A percentile compares a stretch with the other conserved stretches of the same genome.
Evolutionary conservation across 2,888 invertebrate genomes (phyloP).

Genomic region (Stenoptilia bipunctidactyla): DNA sequence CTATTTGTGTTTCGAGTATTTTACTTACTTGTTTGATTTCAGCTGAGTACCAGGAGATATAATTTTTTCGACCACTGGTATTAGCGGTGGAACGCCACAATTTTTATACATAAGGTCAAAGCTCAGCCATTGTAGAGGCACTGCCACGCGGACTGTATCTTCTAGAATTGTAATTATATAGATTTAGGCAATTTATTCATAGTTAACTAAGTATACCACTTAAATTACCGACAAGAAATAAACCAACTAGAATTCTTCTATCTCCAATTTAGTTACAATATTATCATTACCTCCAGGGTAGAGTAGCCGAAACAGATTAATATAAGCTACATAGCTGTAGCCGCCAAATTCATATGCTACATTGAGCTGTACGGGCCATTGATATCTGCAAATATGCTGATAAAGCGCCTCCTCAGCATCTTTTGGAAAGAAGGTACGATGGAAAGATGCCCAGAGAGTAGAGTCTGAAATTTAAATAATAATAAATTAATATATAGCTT

Average conservation of each 20-base stretch:
- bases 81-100: constrained; percentile 28
- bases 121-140: constrained; percentile 44
- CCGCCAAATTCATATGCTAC: constrained; percentile 28
- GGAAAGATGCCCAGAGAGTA: constrained; percentile 49
- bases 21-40: too few species aligned
- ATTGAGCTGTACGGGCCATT: constrained; percentile 53
- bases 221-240: too few species aligned
- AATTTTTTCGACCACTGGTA: neutral
- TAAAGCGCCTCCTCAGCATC: constrained; percentile 27
- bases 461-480: constrained; percentile 33
- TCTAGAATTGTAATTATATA: too few species aligned
- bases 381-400: constrained; percentile 27
- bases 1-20: too few species aligned
- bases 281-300: constrained; percentile 51
- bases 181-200: too few species aligned
- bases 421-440: constrained; percentile 38
- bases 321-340: constrained; percentile 41
- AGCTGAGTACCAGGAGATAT: too few species aligned
- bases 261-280: too few species aligned
- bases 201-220: too few species aligned
- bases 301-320: constrained; percentile 41
- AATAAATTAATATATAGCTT: too few species aligned
- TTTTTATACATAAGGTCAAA: constrained; percentile 26
- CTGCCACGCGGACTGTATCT: constrained; percentile 26
- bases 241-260: too few species aligned